Percentiles rank a stretch among this genome's conserved stretches.
phyloP scores from a whole-genome alignment of 1,140 invertebrate species.

The Brachionus rubens region DNA sequence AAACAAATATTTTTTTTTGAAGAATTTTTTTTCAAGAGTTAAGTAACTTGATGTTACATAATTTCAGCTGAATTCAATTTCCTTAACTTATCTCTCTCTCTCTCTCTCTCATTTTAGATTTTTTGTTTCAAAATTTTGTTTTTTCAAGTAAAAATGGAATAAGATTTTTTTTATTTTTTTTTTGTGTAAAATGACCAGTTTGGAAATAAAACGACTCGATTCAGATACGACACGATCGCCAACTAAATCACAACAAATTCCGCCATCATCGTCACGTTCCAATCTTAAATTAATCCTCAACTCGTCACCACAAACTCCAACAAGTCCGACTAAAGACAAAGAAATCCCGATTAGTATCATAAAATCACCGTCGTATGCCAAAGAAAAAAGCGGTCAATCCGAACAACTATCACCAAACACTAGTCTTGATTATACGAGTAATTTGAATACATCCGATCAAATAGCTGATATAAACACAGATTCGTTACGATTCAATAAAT shows the following conservation, averaged over 20 bases:
- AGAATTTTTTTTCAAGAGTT: too few relatives aligned
- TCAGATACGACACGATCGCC: background rate
- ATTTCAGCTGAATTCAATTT: too few relatives aligned
- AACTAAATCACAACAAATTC: background rate
- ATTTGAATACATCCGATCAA: conserved; percentile 24
- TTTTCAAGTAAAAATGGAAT: background rate
- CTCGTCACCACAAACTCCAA: background rate
- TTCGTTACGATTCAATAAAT: conserved; percentile 7
- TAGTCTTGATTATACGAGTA: background rate
- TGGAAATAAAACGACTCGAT: conserved; percentile 20
- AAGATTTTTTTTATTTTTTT: background rate
- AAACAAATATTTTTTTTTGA: too few relatives aligned
- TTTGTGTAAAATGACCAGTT: conserved; percentile 4
- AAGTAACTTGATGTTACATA: too few relatives aligned
- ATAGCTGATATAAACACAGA: conserved; percentile 39
- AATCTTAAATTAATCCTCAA: conserved; percentile 18
- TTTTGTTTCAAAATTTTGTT: background rate
- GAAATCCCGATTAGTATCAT: conserved; percentile 25
- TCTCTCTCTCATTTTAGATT: too few relatives aligned
- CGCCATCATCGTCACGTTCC: background rate
- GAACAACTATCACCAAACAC: background rate
- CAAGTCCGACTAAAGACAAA: background rate
- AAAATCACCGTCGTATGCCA: background rate
- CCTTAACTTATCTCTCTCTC: too few relatives aligned
- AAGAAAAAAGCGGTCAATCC: background rate